Conservation (phyloP, 2,797 vertebrate genomes). For the Sebastes matsubarae region DNA sequence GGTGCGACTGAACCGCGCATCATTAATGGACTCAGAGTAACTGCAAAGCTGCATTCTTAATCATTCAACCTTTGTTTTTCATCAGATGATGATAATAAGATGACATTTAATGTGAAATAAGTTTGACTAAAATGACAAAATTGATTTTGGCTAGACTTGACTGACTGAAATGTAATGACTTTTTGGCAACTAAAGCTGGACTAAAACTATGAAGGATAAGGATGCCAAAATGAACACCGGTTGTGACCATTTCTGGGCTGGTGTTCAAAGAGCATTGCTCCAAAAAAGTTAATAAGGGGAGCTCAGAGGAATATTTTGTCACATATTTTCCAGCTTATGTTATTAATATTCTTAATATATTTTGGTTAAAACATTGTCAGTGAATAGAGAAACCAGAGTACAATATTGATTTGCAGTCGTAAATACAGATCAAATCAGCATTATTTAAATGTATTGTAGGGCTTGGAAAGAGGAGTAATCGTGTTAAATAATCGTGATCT, state of each 20-base stretch:
- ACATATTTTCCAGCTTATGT: background rate
- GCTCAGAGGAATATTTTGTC: background rate
- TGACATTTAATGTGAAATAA: no score
- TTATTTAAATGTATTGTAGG: background rate
- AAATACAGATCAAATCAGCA: background rate
- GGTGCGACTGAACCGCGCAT: no score
- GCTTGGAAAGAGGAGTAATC: no score
- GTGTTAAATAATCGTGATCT: background rate
- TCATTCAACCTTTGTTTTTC: no score
- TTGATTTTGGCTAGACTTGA: background rate
- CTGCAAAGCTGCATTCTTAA: no score
- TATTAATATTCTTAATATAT: background rate
- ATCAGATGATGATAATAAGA: no score
- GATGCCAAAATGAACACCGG: background rate
- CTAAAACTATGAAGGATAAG: background rate
- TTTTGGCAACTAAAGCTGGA: background rate
- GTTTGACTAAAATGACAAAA: no score
- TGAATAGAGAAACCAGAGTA: background rate
- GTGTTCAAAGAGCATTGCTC: background rate
- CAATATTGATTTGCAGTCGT: background rate
- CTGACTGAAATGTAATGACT: background rate
- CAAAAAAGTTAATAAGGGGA: rapidly evolving
- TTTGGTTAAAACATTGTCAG: background rate
- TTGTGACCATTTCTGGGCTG: background rate
- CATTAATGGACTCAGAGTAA: no score